Percentiles rank a stretch among this genome's conserved stretches.
phyloP scores from a whole-genome alignment of 2,113 vertebrate genomes.

The Polypterus senegalus region DNA sequence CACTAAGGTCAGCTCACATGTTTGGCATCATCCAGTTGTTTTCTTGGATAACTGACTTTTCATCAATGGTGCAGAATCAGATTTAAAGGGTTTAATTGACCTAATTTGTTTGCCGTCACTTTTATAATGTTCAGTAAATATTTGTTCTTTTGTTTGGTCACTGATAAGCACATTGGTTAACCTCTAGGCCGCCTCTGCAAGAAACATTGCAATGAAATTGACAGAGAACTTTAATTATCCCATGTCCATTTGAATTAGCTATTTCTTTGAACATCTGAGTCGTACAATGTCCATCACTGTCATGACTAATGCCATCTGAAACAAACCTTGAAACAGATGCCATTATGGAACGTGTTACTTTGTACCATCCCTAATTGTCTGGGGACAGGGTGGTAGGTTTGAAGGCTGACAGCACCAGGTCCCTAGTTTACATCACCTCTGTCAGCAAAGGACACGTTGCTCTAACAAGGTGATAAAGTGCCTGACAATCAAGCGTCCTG shows the following conservation, averaged over 20 bases:
- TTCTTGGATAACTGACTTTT: no score
- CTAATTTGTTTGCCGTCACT: no score
- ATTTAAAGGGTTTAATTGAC: no score
- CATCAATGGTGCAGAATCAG: no score
- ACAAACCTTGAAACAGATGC: neutral
- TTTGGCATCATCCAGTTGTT: no score
- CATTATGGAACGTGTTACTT: no score
- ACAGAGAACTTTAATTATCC: slow-evolving; percentile 21
- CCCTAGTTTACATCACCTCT: no score
- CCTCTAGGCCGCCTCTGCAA: slow-evolving; percentile 9
- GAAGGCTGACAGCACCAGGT: neutral
- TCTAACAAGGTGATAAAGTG: neutral
- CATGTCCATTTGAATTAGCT: slow-evolving; percentile 12
- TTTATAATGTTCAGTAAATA: no score
- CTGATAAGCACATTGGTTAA: slow-evolving; percentile 20
- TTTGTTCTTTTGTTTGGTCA: slow-evolving; percentile 19
- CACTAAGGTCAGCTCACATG: no score
- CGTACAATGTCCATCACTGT: slow-evolving; percentile 20
- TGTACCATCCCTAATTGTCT: no score
- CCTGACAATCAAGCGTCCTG: neutral
- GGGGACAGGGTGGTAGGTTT: neutral
- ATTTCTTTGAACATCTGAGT: slow-evolving; percentile 24
- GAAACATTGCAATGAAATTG: neutral
- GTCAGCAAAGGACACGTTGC: neutral
- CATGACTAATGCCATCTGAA: neutral